Percentiles rank a stretch among this genome's conserved stretches.
Conservation (phyloP, 2,888 invertebrate genomes). For the Piscicola geometra region DNA sequence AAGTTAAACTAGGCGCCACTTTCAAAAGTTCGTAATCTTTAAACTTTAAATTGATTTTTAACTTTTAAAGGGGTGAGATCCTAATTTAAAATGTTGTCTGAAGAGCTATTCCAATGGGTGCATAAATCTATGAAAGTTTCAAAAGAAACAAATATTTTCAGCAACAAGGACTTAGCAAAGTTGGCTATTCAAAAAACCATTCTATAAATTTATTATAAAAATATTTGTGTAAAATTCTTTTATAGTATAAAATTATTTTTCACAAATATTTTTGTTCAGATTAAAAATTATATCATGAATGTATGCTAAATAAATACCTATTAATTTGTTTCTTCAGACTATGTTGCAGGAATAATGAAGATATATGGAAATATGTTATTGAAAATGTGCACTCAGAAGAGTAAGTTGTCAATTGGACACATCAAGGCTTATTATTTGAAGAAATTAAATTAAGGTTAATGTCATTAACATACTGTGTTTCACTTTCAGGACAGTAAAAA, state of each 20-base stretch:
- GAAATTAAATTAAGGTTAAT: not conserved
- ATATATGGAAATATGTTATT: conserved; percentile 45
- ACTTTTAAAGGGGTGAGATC: no score
- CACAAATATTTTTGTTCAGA: no score
- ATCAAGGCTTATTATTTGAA: not conserved
- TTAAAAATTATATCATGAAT: no score
- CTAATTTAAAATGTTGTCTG: not conserved
- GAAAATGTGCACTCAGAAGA: conserved; percentile 43
- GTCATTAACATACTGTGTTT: conserved; percentile 2
- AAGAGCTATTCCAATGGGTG: not conserved
- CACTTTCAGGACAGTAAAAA: conserved; percentile 48
- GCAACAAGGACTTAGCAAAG: not conserved
- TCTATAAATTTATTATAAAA: no score
- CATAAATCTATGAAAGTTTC: not conserved
- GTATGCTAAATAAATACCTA: no score
- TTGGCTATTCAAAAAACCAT: not conserved
- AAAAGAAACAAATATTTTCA: not conserved
- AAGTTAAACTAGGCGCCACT: no score
- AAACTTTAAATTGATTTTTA: no score
- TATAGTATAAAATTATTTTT: no score
- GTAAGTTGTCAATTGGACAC: conserved; percentile 42
- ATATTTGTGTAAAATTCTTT: no score
- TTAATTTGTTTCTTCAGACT: conserved; percentile 41
- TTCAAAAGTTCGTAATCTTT: no score
- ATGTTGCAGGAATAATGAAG: conserved; percentile 44